Conservation (phyloP, 2,797 vertebrate species). For the Apogon hyalosoma region DNA sequence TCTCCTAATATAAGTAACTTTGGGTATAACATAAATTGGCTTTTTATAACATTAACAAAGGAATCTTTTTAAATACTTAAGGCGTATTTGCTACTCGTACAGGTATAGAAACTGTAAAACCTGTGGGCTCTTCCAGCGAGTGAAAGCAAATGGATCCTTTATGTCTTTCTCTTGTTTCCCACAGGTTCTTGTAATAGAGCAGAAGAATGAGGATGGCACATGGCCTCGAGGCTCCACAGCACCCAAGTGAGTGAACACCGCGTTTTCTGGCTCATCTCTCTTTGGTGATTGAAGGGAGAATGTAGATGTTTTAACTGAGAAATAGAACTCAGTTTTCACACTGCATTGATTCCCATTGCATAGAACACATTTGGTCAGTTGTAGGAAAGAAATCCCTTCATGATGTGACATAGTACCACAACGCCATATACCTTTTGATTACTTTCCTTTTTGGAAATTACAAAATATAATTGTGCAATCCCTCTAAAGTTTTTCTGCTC, state of each 20-base stretch:
- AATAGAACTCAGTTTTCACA: slow-evolving; percentile 9
- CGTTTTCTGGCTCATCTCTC: slow-evolving; percentile 14
- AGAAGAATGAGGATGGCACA: slow-evolving; percentile 95
- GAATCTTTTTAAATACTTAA: no score
- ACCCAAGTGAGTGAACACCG: slow-evolving; percentile 90
- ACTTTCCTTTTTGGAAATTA: slow-evolving; percentile 13
- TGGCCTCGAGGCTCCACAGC: slow-evolving; percentile 95
- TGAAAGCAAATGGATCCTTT: slow-evolving; percentile 37
- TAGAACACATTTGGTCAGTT: background rate
- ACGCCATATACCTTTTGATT: background rate
- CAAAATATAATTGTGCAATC: background rate
- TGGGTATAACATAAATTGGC: no score
- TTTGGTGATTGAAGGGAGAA: slow-evolving; percentile 24
- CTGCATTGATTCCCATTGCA: background rate
- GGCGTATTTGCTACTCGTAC: background rate
- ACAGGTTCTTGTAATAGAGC: slow-evolving; percentile 98
- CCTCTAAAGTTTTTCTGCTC: slow-evolving; percentile 18
- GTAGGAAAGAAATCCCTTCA: background rate
- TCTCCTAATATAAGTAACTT: no score
- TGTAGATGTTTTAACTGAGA: slow-evolving; percentile 2
- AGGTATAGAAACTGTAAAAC: background rate
- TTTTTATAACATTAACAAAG: no score
- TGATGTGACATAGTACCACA: slow-evolving; percentile 12
- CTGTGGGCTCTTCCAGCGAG: slow-evolving; percentile 4
- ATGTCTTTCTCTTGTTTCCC: slow-evolving; percentile 25